Conservation (phyloP, 2,113 vertebrate genomes). For the Hippocampus mohnikei region DNA sequence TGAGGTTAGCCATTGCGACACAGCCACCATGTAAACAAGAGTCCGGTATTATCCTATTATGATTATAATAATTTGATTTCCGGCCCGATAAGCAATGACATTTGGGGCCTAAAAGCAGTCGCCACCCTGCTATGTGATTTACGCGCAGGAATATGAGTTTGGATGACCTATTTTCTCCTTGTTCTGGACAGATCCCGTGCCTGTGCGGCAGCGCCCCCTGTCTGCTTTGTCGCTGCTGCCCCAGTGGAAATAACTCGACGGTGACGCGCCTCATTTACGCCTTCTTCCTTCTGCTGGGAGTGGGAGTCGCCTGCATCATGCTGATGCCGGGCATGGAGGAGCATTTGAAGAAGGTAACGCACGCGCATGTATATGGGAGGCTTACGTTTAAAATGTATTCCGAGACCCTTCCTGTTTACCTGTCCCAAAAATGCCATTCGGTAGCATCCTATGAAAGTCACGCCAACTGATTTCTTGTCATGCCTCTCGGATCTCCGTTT, state of each 20-base stretch:
- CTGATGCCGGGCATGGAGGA: conserved; percentile 95
- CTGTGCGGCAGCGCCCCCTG: conserved; percentile 95
- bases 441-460: too few relatives aligned
- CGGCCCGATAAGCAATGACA: too few relatives aligned
- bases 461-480: too few relatives aligned
- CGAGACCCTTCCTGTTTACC: too few relatives aligned
- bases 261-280: conserved; percentile 93
- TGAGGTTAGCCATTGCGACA: conserved; percentile 8
- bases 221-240: conserved; percentile 93
- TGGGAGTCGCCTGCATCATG: conserved; percentile 90
- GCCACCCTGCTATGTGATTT: background rate
- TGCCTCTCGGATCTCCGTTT: background rate
- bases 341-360: conserved; percentile 90
- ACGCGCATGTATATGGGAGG: background rate
- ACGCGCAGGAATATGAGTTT: too few relatives aligned
- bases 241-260: conserved; percentile 95
- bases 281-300: conserved; percentile 89
- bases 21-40: conserved; percentile 5
- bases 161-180: background rate
- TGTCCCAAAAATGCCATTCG: too few relatives aligned
- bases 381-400: too few relatives aligned
- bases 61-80: background rate
- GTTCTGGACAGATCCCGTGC: conserved; percentile 82
- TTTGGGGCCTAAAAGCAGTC: background rate
- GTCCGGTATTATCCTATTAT: background rate